These are phyloP conservation scores for Aphrocallistes beatrix DNA, from an alignment of 37 sponge, comb jelly and placozoan species.

Conservation along the genomic window DNA sequence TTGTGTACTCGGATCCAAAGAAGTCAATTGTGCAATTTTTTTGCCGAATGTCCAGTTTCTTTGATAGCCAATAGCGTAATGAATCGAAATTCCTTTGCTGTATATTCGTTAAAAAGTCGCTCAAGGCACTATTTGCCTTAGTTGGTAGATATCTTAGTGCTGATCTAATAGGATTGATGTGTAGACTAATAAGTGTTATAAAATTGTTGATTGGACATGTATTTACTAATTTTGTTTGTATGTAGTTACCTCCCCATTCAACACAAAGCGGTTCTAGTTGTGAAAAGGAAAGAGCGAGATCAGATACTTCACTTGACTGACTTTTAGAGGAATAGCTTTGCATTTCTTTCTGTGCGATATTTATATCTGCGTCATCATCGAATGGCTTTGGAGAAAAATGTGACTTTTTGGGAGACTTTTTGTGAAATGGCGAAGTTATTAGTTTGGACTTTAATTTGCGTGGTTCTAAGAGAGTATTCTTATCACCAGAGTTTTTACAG, in stretches of 20 bases:
- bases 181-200: neutral
- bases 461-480: neutral
- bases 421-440: neutral
- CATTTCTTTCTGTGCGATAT: neutral
- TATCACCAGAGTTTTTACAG: slow-evolving; percentile 15
- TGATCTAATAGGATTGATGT: slow-evolving; percentile 3
- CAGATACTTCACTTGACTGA: neutral
- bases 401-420: slow-evolving; percentile 1
- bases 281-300: neutral
- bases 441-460: slow-evolving; percentile 11
- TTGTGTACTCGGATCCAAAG: too few species aligned
- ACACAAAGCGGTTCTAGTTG: slow-evolving; percentile 5
- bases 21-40: too few species aligned
- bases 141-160: neutral
- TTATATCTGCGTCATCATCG: neutral
- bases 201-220: slow-evolving; percentile 14
- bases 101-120: neutral
- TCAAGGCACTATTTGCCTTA: neutral
- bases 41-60: too few species aligned
- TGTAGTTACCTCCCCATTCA: neutral
- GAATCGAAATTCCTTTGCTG: neutral
- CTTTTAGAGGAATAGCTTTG: neutral
- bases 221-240: neutral
- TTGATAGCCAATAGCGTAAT: slow-evolving; percentile 15
- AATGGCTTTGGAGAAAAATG: neutral